phyloP scores from a whole-genome alignment of 2,113 vertebrate species.

The Microtus montanus region DNA sequence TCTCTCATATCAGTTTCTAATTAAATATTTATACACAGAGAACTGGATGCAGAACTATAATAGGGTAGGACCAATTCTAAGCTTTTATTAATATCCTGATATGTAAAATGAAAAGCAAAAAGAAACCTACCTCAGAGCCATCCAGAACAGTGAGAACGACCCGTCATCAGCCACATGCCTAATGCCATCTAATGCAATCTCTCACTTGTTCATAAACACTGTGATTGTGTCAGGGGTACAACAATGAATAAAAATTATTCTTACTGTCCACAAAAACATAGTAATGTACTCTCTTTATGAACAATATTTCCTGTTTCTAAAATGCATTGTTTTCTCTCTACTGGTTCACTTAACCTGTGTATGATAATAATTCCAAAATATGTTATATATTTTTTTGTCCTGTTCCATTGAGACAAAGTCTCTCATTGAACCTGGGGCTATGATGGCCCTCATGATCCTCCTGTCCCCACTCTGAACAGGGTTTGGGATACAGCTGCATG shows the following conservation, averaged over 20 bases:
- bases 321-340: background rate
- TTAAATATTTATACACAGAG: background rate
- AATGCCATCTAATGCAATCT: rapidly evolving
- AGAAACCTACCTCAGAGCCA: background rate
- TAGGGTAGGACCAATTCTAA: background rate
- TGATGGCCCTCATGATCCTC: background rate
- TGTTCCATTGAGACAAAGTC: background rate
- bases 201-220: background rate
- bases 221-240: background rate
- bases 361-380: background rate
- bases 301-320: background rate
- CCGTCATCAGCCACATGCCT: rapidly evolving
- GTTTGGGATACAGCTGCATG: too few species aligned
- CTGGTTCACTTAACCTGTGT: background rate
- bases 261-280: background rate
- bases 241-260: background rate
- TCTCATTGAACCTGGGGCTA: background rate
- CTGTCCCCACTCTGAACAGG: background rate
- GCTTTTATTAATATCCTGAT: background rate
- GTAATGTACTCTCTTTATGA: background rate
- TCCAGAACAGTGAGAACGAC: background rate
- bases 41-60: background rate
- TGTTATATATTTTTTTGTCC: background rate
- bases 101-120: background rate
- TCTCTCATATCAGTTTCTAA: background rate